Evolutionary conservation across 1,140 invertebrate species (phyloP), one percentile per base, ranked within the genome.

Genomic region (Zelostemma sp.): DNA sequence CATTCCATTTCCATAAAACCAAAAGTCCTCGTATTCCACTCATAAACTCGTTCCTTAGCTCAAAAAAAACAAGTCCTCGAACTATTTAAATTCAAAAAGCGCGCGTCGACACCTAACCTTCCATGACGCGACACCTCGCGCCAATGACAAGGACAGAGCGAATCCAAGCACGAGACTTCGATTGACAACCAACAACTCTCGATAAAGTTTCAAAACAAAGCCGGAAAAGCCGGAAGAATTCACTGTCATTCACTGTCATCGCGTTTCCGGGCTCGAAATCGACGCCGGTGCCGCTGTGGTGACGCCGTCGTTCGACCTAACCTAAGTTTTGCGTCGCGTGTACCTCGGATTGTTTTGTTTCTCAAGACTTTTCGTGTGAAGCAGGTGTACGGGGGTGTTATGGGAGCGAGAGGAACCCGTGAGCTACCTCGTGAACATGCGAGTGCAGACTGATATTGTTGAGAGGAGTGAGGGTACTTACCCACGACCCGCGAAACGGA

Each of bases 361-460:
- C 58, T 74, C n/a, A n/a, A 67, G 68, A 54, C 70, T 67, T 49
- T 43, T 67, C 65, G 71, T 68, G 68, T 66, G 68, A 73, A 70
- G 72, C 73, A 76, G 77, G 77, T 80, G 68, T 69, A 66, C 62
- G 61, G 68, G 67, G 62, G 67, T 67, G 74, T 59, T 8, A 63
- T 67, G 70, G 67, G 67, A 76, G 75, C 74, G 68, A 74, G 75
- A 81, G 77, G 75, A 80, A 79, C 71, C 77, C 74, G 73, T 76
- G 72, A 82, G 78, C 79, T 81, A 80, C 80, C 80, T 80, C 81
- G 80, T 81, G 79, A 79, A 77, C 82, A 84, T 81, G 80, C 82
- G 80, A 82, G 77, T 82, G 80, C 82, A 81, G 81, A 82, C 82
- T 83, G 82, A 84, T 80, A n/a, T n/a, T n/a, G n/a, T 25, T 80